Evolutionary conservation across 2,797 vertebrate genomes (phyloP).

Genomic region (Spondyliosoma cantharus): DNA sequence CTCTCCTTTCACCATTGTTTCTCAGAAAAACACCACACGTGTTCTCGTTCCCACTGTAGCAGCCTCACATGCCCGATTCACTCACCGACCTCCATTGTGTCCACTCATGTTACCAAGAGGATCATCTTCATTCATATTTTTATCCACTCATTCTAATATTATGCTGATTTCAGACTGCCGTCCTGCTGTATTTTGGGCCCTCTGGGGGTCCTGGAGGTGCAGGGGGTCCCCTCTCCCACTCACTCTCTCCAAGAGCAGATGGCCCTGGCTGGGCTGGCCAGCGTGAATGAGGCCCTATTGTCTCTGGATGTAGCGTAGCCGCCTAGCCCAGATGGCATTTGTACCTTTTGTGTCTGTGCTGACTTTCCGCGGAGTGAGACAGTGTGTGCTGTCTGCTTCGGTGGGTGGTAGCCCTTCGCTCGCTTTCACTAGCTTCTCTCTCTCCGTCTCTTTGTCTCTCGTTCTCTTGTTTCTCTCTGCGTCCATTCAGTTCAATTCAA

Average conservation of each 20-base stretch:
- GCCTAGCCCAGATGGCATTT: constrained; percentile 84
- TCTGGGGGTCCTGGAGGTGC: constrained; percentile 65
- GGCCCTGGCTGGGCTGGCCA: constrained; percentile 72
- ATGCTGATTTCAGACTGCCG: constrained; percentile 49
- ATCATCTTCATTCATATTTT: constrained; percentile 71
- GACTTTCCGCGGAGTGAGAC: constrained; percentile 74
- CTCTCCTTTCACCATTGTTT: constrained; percentile 61
- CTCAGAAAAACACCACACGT: constrained; percentile 61
- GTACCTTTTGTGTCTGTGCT: constrained; percentile 80
- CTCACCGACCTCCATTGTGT: constrained; percentile 28
- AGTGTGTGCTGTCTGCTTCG: constrained; percentile 74
- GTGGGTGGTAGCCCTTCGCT: constrained; percentile 76
- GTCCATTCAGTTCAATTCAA: constrained; percentile 42
- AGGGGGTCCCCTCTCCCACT: constrained; percentile 75
- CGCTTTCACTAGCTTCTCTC: constrained; percentile 63
- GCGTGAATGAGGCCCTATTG: constrained; percentile 78
- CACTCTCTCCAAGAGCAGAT: constrained; percentile 81
- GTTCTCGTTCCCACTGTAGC: constrained; percentile 66
- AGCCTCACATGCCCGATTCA: constrained; percentile 3
- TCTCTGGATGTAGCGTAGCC: constrained; percentile 80
- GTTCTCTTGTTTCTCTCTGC: constrained; percentile 49
- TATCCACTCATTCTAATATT: constrained; percentile 50
- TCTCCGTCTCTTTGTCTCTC: constrained; percentile 58
- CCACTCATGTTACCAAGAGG: constrained; percentile 9
- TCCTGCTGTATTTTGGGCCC: constrained; percentile 41